Evolutionary conservation across 1,140 invertebrate species (phyloP).

Genomic region (Rhynchophorus ferrugineus): DNA sequence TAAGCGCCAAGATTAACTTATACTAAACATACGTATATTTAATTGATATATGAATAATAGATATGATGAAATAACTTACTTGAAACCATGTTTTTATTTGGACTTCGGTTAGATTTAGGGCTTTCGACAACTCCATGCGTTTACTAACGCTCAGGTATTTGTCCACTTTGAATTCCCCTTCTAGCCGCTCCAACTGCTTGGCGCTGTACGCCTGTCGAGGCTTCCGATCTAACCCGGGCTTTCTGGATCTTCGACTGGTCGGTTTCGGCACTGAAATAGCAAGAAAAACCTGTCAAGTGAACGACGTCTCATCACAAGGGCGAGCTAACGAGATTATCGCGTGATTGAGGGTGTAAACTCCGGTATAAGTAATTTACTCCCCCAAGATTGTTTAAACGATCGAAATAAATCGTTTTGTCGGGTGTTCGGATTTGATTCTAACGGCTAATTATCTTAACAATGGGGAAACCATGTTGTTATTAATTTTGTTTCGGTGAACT

Average conservation of each 20-base stretch:
- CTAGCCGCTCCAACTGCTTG: conserved; percentile 82
- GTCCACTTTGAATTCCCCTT: conserved; percentile 89
- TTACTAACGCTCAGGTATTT: conserved; percentile 94
- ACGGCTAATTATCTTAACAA: too few relatives aligned
- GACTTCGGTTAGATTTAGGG: conserved; percentile 82
- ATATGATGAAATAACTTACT: too few relatives aligned
- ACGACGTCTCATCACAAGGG: not conserved
- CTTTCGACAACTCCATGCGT: conserved; percentile 85
- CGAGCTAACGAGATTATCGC: not conserved
- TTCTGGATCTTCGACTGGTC: conserved; percentile 67
- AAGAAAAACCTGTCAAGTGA: conserved; percentile 1
- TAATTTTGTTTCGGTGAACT: too few relatives aligned
- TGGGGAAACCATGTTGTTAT: too few relatives aligned
- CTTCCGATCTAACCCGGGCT: conserved; percentile 83
- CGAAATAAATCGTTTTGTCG: too few relatives aligned
- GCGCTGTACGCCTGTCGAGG: conserved; percentile 92
- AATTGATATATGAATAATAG: too few relatives aligned
- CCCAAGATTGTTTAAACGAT: too few relatives aligned
- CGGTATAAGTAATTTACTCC: too few relatives aligned
- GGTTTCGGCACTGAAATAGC: conserved; percentile 63
- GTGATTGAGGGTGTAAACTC: not conserved
- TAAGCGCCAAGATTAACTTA: too few relatives aligned
- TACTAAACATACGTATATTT: too few relatives aligned
- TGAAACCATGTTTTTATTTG: conserved; percentile 93
- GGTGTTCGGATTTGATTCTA: too few relatives aligned